Base-by-base conservation (phyloP, 2,797 vertebrate species). In the Gephyroberyx darwinii region DNA sequence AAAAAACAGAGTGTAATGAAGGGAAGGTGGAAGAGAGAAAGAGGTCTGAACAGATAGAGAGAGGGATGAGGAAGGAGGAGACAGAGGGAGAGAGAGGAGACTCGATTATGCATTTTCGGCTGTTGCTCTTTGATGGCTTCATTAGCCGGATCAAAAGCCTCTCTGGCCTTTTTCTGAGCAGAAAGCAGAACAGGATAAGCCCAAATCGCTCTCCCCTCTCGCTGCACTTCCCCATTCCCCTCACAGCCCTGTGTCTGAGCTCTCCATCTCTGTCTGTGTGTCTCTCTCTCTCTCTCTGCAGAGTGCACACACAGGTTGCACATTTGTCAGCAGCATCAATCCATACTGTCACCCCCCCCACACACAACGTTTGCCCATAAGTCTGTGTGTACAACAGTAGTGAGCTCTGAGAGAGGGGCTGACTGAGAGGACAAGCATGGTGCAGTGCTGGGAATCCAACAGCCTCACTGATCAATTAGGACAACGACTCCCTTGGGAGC, bases 401-500 rank as follows among this genome's bases (percentile, higher is more conserved):
- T 54, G 69, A 71, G 33, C 39, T 56, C 54, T 70, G 20, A 58
- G 51, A 53, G 71, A 35, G 58, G 54, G 71, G 61, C 30, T 59
- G 64, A 71, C 53, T 55, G 62, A 65, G 67, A 77, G 69, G 68
- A 71, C 50, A 41, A 77, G 17, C 26, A 39, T 52, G 5, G 63
- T 37, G 74, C 67, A 74, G 67, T 16, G 67, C 80, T 73, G 69
- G 53, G 87, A 81, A 82, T 43, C 50, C 69, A 75, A 52, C 69
- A 88, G 84, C 58, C 65, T 87, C 69, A 53, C 72, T 78, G 75
- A 88, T 83, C 84, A 86, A 87, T 88, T 71, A 80, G 73, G 83
- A 86, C 78, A 82, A 89, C 84, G 57, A 69, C 47, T 83, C 83
- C 47, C 76, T 12, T 6, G 82, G 81, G 82, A 80, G 26, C 50